phyloP scores from a whole-genome alignment of 2,888 invertebrate genomes.

The Melinaea marsaeus region DNA sequence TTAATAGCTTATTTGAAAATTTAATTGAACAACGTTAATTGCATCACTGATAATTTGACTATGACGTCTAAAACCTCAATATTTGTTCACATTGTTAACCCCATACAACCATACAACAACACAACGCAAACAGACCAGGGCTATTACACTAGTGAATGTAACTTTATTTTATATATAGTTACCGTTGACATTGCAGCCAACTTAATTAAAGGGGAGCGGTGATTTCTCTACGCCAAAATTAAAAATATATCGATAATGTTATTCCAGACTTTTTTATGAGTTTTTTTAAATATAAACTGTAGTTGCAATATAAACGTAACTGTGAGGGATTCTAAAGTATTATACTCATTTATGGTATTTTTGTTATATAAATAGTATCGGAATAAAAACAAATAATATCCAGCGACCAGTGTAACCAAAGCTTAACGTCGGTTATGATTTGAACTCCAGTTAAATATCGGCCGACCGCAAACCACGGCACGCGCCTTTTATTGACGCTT shows the following conservation, averaged over 20 bases:
- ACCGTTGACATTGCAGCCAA: slow-evolving; percentile 65
- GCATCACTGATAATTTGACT: not conserved
- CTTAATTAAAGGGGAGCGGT: slow-evolving; percentile 72
- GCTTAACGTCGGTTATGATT: slow-evolving; percentile 12
- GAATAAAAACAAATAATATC: slow-evolving; percentile 16
- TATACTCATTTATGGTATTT: not conserved
- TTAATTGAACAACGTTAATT: not conserved
- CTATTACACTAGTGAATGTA: slow-evolving; percentile 56
- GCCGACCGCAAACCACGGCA: slow-evolving; percentile 63
- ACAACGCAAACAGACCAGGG: slow-evolving; percentile 43
- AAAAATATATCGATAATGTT: slow-evolving; percentile 44
- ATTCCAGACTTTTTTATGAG: slow-evolving; percentile 39
- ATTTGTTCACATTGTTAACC: slow-evolving; percentile 30
- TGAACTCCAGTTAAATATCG: slow-evolving; percentile 23
- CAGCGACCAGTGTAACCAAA: not conserved
- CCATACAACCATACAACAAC: too few species aligned
- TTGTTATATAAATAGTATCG: not conserved
- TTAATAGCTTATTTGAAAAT: not conserved
- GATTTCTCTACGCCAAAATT: slow-evolving; percentile 62
- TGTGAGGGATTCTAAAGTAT: not conserved
- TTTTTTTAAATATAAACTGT: too few species aligned
- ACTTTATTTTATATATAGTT: slow-evolving; percentile 57
- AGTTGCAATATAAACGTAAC: not conserved
- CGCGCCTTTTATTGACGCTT: slow-evolving; percentile 42
- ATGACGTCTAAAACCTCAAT: slow-evolving; percentile 13